Evolutionary conservation across 2,113 vertebrate genomes (phyloP).

Genomic region (Turnix velox): DNA sequence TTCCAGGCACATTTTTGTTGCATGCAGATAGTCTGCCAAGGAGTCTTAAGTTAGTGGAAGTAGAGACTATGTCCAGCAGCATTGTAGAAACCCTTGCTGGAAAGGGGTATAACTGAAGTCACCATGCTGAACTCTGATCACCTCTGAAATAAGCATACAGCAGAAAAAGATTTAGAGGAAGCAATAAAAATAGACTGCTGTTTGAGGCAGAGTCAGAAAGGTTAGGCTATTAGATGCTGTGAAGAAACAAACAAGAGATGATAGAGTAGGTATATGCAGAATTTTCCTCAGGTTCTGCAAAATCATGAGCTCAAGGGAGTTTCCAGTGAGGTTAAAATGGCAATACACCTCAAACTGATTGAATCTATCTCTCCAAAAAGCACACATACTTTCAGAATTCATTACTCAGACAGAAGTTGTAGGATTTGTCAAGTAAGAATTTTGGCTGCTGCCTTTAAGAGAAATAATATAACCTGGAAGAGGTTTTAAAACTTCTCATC

Average conservation of each 20-base stretch:
- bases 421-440: background rate
- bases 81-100: background rate
- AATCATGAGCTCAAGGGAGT: background rate
- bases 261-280: conserved; percentile 8
- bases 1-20: background rate
- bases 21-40: background rate
- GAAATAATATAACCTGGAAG: background rate
- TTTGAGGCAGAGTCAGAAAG: conserved; percentile 18
- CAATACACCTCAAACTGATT: background rate
- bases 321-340: conserved; percentile 12
- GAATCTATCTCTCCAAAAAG: background rate
- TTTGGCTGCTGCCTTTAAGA: background rate
- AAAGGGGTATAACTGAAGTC: background rate
- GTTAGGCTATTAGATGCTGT: background rate
- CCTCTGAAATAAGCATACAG: background rate
- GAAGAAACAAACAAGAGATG: conserved; percentile 10
- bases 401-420: background rate
- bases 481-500: conserved; percentile 24
- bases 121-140: background rate
- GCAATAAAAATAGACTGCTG: background rate
- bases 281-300: background rate
- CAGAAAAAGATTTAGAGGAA: background rate
- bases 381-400: background rate
- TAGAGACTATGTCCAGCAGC: background rate
- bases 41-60: background rate